Base-by-base conservation (phyloP, 1,140 invertebrate genomes). In the Xylocopa sonorina region DNA sequence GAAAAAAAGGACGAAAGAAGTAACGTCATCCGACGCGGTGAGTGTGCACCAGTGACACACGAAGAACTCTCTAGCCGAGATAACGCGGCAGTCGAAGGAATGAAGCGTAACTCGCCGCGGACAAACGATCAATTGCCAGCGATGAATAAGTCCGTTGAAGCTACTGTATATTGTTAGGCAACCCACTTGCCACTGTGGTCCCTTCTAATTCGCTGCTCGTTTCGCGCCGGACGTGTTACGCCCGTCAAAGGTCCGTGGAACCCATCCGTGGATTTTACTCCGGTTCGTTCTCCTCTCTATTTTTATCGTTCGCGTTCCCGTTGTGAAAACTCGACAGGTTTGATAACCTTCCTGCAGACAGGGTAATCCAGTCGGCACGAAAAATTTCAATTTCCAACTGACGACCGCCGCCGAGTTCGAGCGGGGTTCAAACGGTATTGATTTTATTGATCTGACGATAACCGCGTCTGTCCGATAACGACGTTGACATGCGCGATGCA, bases 111-210 rank as follows among this genome's bases (percentile, higher is more conserved):
- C 53, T 84, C 58, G 64, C 60, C 57, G 68, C 57, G 68, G 71
- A 81, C 74, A 81, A 81, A 84, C 73, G 78, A 78, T 76, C 84
- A 85, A 82, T 85, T 85, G 81, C 78, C 60, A 69, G 32, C 58
- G 72, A 84, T 85, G 78, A 85, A 84, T 84, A 84, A 38, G 82
- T 78, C 60, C 29, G 83, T 74, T 73, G 73, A 78, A 43, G 69
- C 62, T 84, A 71, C 72, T 64, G 58, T 55, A 75, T 32, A 76
- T 74, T 76, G 66, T 48, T 53, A 55, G 12, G 69, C 29, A 18
- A 18, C n/a, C 38, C 55, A 51, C 21, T 68, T 43, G 53, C 55
- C 63, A n/a, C n/a, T n/a, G n/a, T n/a, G n/a, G 48, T 57, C 34
- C 53, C 71, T 83, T 68, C 73, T 73, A 74, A 80, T 84, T 85